Base-by-base conservation (phyloP, 2,888 invertebrate species). In the Metellina segmentata region DNA sequence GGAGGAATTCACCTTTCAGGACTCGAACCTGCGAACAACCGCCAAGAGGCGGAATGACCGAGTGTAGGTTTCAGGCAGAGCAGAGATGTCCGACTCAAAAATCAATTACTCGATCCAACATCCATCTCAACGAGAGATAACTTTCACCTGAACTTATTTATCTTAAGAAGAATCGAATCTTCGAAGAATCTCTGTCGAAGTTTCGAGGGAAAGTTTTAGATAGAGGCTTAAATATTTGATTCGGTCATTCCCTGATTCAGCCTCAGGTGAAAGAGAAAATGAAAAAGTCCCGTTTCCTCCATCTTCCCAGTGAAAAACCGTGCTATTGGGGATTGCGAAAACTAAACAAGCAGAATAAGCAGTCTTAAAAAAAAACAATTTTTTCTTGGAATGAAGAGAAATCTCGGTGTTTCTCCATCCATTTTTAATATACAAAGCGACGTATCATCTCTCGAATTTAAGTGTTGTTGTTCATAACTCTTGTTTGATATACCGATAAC, bases 201-300 rank as follows among this genome's bases (percentile, higher is more conserved):
- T 74, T 87, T 87, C 16, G 51, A 52, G 48, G 19, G 51, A 83
- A 89, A 20, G 9, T 89, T 82, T 20, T 34, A 19, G 75, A 81
- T 82, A 70, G 49, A 16, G 52, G 2, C 89, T 83, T 89, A 71
- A 89, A 89, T 89, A 77, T 89, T 89, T 89, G 75, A 89, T 89
- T 72, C 71, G 7, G 7, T 6, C 7, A n/a, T 19, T 49, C 11
- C n/a, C 5, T 34, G 11, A 51, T 52, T 81, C 71, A 13, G 6
- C 52, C 11, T 61, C 19, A 61, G 61, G 61, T 16, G 16, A 61
- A 61, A 61, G 34, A 34, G 34, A 34, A 34, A 34, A 34, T 34
- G 34, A 61, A 61, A 61, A 61, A 61, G 61, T 61, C 9, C 61
- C 16, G 11, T 61, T 5, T 16, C 8, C 7, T 61, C 5, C 16